phyloP scores from a whole-genome alignment of 1,140 invertebrate species.

The Temnothorax longispinosus region DNA sequence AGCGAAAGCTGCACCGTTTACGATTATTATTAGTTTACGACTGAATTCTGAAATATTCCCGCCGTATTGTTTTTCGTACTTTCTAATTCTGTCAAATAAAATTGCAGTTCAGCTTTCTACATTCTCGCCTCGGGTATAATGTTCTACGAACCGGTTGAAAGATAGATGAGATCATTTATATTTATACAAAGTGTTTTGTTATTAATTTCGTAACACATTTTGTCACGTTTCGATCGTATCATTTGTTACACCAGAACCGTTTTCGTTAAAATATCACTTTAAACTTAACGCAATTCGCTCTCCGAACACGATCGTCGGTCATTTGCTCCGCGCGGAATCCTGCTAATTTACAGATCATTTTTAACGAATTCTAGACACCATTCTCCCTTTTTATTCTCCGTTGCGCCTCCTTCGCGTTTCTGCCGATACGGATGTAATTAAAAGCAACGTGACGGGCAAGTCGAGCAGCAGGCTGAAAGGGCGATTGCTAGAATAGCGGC shows the following conservation, averaged over 20 bases:
- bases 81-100: conserved; percentile 25
- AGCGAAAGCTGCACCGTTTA: neutral
- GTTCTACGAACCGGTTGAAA: neutral
- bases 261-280: neutral
- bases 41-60: conserved; percentile 11
- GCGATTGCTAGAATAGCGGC: conserved; percentile 42
- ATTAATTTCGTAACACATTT: neutral
- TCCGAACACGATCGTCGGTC: conserved; percentile 51
- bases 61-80: conserved; percentile 35
- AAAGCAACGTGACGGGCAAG: conserved; percentile 71
- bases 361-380: conserved; percentile 54
- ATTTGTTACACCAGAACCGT: neutral
- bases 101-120: conserved; percentile 17
- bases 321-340: conserved; percentile 45
- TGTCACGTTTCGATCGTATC: neutral
- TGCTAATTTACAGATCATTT: conserved; percentile 46
- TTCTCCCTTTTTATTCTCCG: conserved; percentile 1
- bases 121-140: neutral
- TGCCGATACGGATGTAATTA: conserved; percentile 67
- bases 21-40: conserved; percentile 28
- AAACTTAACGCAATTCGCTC: conserved; percentile 2
- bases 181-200: neutral
- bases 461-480: conserved; percentile 58
- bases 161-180: neutral
- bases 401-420: conserved; percentile 42